Conservation (phyloP, 2,888 invertebrate genomes). For the Orthosia gothica region DNA sequence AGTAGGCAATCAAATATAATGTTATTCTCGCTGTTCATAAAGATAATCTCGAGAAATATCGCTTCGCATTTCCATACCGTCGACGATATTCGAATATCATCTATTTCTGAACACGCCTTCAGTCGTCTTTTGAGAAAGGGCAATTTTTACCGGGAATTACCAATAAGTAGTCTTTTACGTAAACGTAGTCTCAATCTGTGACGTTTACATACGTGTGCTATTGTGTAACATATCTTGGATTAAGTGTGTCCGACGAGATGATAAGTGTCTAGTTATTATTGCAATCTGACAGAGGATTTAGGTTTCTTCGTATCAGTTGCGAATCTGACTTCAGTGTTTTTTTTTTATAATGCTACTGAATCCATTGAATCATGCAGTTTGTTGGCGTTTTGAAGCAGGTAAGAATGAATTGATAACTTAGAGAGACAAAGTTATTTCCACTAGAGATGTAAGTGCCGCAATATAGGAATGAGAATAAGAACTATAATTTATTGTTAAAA, state of each 20-base stretch:
- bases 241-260: constrained; percentile 3
- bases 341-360: background rate
- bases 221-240: constrained; percentile 28
- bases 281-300: constrained; percentile 43
- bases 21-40: constrained; percentile 12
- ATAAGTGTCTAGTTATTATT: constrained; percentile 20
- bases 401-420: background rate
- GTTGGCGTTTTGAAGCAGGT: background rate
- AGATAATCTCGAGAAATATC: constrained; percentile 28
- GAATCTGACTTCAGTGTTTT: background rate
- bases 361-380: background rate
- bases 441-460: too few species aligned
- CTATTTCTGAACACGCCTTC: constrained; percentile 29
- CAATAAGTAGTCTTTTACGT: constrained; percentile 10
- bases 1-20: background rate
- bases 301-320: background rate
- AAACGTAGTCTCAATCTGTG: constrained; percentile 11
- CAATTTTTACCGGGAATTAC: constrained; percentile 22
- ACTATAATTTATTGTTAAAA: too few species aligned
- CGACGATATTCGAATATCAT: constrained; percentile 21
- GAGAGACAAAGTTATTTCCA: background rate
- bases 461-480: too few species aligned
- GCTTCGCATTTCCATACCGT: constrained; percentile 14
- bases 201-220: constrained; percentile 1
- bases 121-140: constrained; percentile 32